A percentile compares a stretch with the other conserved stretches of the same genome.
Conservation (phyloP, 1,140 invertebrate genomes). For the Heliothis subflexa region DNA sequence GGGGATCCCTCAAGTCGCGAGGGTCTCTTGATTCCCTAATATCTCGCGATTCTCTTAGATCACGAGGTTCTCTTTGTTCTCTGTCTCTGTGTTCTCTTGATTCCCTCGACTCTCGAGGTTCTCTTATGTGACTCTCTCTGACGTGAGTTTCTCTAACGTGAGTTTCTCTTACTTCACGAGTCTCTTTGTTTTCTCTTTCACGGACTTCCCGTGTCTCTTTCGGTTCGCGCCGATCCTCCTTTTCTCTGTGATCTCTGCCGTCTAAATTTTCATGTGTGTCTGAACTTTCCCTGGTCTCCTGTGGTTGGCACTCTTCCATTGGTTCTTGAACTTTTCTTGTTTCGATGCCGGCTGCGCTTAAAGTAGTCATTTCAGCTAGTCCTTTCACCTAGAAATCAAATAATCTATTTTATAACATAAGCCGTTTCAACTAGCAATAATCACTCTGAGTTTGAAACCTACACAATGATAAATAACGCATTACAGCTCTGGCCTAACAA, state of each 20-base stretch:
- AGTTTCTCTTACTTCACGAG: slow-evolving; percentile 59
- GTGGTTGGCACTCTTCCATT: slow-evolving; percentile 80
- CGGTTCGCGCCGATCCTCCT: slow-evolving; percentile 73
- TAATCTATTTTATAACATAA: not conserved
- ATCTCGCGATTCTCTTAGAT: slow-evolving; percentile 67
- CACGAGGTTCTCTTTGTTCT: slow-evolving; percentile 64
- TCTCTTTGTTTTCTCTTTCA: slow-evolving; percentile 74
- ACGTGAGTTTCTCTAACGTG: too few relatives aligned
- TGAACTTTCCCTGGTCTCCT: slow-evolving; percentile 70
- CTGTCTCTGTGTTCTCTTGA: slow-evolving; percentile 67
- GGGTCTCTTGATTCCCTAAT: slow-evolving; percentile 68
- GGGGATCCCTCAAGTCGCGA: slow-evolving; percentile 64
- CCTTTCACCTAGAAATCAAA: slow-evolving; percentile 90
- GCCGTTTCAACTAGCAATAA: not conserved
- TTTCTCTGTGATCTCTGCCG: slow-evolving; percentile 68
- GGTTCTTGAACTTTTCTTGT: slow-evolving; percentile 79
- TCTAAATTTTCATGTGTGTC: slow-evolving; percentile 72
- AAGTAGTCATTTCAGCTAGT: slow-evolving; percentile 95
- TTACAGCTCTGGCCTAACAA: not conserved
- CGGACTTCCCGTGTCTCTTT: slow-evolving; percentile 68
- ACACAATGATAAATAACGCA: not conserved
- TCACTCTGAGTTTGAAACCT: not conserved
- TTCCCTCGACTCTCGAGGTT: slow-evolving; percentile 67
- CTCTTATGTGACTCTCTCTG: slow-evolving; percentile 70
- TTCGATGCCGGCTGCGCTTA: slow-evolving; percentile 87